Evolutionary conservation across 2,113 vertebrate genomes (phyloP).

Genomic region (Todiramphus saurophagus): DNA sequence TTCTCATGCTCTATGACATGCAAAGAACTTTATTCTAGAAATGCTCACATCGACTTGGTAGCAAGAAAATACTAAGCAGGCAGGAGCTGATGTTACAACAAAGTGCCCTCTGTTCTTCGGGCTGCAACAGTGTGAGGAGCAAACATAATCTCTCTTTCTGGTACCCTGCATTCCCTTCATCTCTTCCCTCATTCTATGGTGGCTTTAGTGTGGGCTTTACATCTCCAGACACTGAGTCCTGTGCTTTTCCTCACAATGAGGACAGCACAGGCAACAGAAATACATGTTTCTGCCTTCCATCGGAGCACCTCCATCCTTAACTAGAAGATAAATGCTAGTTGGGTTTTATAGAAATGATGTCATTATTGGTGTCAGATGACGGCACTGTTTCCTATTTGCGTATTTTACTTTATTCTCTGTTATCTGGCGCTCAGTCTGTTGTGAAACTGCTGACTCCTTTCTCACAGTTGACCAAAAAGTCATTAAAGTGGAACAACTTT

Average conservation of each 20-base stretch:
- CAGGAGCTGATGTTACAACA: neutral
- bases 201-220: neutral
- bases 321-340: neutral
- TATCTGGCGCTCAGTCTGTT: neutral
- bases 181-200: neutral
- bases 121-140: neutral
- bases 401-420: neutral
- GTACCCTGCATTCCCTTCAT: neutral
- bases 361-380: neutral
- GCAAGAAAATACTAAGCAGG: neutral
- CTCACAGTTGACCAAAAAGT: neutral
- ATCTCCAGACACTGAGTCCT: neutral
- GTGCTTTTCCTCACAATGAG: neutral
- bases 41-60: accelerated
- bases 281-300: neutral
- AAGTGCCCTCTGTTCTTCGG: neutral
- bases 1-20: neutral
- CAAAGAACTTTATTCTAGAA: neutral
- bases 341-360: neutral
- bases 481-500: neutral
- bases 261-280: neutral
- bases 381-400: neutral
- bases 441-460: neutral
- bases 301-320: neutral
- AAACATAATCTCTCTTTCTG: neutral